Conservation (phyloP, 2,888 invertebrate genomes). For the Heteromurus nitidus region DNA sequence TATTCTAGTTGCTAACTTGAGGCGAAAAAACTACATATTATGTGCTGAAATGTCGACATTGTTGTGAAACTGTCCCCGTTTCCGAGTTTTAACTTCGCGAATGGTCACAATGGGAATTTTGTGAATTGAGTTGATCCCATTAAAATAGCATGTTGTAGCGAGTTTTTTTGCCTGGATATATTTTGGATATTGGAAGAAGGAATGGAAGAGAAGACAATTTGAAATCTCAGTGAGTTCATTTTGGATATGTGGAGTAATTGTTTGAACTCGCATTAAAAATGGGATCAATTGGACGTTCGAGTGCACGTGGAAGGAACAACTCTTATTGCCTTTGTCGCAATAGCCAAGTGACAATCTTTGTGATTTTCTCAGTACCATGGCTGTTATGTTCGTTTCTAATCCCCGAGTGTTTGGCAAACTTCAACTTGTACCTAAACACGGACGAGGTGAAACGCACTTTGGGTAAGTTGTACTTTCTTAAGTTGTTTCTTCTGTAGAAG, state of each 20-base stretch:
- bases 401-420: slow-evolving; percentile 58
- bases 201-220: slow-evolving; percentile 31
- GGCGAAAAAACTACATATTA: too few species aligned
- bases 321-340: neutral
- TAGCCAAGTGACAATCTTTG: slow-evolving; percentile 38
- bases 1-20: too few species aligned
- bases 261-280: slow-evolving; percentile 36
- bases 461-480: slow-evolving; percentile 56
- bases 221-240: slow-evolving; percentile 23
- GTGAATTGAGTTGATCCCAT: slow-evolving; percentile 1
- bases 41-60: neutral
- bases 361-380: slow-evolving; percentile 37
- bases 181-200: neutral
- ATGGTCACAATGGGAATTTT: slow-evolving; percentile 46
- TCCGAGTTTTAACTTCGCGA: slow-evolving; percentile 2
- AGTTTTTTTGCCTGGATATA: too few species aligned
- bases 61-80: neutral
- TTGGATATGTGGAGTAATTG: slow-evolving; percentile 37
- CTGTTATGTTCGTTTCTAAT: slow-evolving; percentile 57
- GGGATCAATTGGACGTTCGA: slow-evolving; percentile 55
- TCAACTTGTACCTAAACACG: slow-evolving; percentile 69
- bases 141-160: neutral
- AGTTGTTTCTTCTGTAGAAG: neutral
- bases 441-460: slow-evolving; percentile 70
- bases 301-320: slow-evolving; percentile 27